Base-by-base conservation (phyloP, 2,888 invertebrate species). In the Suillia variegata region DNA sequence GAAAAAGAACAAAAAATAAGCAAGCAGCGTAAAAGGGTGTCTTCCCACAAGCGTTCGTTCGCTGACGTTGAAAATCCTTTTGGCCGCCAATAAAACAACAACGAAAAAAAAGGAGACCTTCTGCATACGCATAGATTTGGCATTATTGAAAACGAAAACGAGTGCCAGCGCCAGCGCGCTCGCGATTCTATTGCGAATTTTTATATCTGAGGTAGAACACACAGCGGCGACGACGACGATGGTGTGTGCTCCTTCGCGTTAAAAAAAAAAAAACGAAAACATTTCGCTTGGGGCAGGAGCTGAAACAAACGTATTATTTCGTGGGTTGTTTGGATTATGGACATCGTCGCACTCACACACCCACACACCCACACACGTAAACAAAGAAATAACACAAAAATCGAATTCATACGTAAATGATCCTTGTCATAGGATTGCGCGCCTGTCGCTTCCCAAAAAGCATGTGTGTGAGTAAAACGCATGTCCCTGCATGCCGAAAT, bases 301-400 rank as follows among this genome's bases (percentile, higher is more conserved):
- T 5, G 12, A n/a, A 4, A n/a, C 13, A 10, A 31, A 13, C 20
- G 22, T 22, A 54, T 45, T 54, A 54, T 54, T 34, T 33, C 56
- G 48, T 48, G 31, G 56, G 50, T 34, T 48, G 56, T 48, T 31
- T 50, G 38, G 56, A 56, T 33, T 56, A 56, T 56, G 56, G n/a
- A 47, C 38, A n/a, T n/a, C n/a, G n/a, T n/a, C n/a, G n/a, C n/a
- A n/a, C n/a, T n/a, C n/a, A n/a, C n/a, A n/a, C n/a, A n/a, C n/a
- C n/a, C n/a, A n/a, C n/a, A n/a, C n/a, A 38, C 26, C 6, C 17
- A 2, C 49, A 22, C 15, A 38, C 6, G n/a, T n/a, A 38, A 38
- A 38, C 38, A 38, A 38, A 38, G 15, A 13, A 38, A 38, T n/a
- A 38, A 45, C 5, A n/a, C 38, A 13, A 20, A 38, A 45, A 45